Evolutionary conservation across 53 echinoderm and acorn worm genomes (phyloP).

Genomic region (Paracentrotus lividus): DNA sequence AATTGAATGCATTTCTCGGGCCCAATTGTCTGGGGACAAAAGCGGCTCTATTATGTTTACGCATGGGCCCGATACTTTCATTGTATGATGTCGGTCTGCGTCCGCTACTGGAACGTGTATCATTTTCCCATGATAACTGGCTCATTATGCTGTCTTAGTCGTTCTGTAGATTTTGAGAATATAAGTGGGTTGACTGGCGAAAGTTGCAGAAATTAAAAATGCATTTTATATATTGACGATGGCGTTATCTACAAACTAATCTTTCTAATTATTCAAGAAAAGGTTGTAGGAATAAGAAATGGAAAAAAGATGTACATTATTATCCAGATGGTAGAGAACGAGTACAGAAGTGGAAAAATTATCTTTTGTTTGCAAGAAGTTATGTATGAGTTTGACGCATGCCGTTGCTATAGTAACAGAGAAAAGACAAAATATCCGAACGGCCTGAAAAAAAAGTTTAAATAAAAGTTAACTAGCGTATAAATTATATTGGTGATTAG

Average conservation of each 20-base stretch:
- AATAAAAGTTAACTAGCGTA: background rate
- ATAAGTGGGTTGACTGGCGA: too few species aligned
- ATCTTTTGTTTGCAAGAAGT: background rate
- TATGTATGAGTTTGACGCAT: constrained; percentile 37
- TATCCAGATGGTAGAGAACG: background rate
- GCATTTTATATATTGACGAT: background rate
- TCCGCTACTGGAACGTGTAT: too few species aligned
- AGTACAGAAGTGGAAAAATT: background rate
- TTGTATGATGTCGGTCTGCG: too few species aligned
- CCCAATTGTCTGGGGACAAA: too few species aligned
- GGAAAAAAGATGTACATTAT: background rate
- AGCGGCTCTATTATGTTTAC: too few species aligned
- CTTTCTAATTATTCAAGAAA: too few species aligned
- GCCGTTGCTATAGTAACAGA: constrained; percentile 44
- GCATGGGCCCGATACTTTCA: too few species aligned
- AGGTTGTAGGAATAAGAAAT: background rate
- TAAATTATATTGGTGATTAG: constrained; percentile 19
- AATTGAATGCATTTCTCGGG: too few species aligned
- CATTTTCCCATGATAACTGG: too few species aligned
- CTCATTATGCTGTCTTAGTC: too few species aligned
- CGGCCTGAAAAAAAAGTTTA: background rate
- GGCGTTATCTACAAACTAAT: background rate
- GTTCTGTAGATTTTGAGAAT: too few species aligned
- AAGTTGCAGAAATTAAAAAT: too few species aligned
- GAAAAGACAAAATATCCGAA: constrained; percentile 6